Evolutionary conservation across 1,140 invertebrate species (phyloP), one percentile per base, ranked within the genome.

Genomic region (Tribolium castaneum): DNA sequence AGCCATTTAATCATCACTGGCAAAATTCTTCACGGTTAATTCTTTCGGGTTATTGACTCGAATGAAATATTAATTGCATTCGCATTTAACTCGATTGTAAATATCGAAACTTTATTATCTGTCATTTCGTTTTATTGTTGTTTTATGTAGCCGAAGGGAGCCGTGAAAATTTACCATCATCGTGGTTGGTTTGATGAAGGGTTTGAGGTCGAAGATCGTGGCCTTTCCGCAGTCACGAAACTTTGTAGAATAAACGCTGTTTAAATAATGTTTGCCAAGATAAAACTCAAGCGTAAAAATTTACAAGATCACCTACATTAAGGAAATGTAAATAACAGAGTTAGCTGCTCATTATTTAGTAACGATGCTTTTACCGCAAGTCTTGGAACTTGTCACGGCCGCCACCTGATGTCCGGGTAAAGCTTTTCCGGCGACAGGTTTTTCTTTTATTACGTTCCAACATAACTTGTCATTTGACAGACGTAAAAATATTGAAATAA

Each of bases 361-460:
- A 81, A 84, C 81, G 83, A 84, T 81, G 83, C 83, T 84, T 84
- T 84, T 84, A 83, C 82, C 82, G 76, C 80, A 78, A 74, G 75
- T 80, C 79, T 70, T 56, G 70, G 25, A 74, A 56, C 72, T 72
- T 80, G 76, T 76, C 77, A 70, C 79, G 19, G 22, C 13, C 74
- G 70, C 76, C 77, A 80, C 79, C 81, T 82, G 81, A 59, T 80
- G 75, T 80, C 72, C 22, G 52, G 59, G 62, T 79, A 75, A 79
- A 78, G 71, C 75, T 62, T 74, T 78, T 73, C 71, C 71, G 71
- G 54, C 22, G 56, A 70, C 77, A 70, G 52, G 4, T 72, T 49
- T 62, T 54, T 49, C 35, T 74, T 66, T 54, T 74, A 51, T 73
- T 13, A 25, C 52, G 49, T 72, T 25, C 10, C 19, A 16, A n/a